These are phyloP conservation scores for Oryzaephilus surinamensis DNA, from an alignment of 1,140 invertebrate genomes.

Conservation along the genomic window DNA sequence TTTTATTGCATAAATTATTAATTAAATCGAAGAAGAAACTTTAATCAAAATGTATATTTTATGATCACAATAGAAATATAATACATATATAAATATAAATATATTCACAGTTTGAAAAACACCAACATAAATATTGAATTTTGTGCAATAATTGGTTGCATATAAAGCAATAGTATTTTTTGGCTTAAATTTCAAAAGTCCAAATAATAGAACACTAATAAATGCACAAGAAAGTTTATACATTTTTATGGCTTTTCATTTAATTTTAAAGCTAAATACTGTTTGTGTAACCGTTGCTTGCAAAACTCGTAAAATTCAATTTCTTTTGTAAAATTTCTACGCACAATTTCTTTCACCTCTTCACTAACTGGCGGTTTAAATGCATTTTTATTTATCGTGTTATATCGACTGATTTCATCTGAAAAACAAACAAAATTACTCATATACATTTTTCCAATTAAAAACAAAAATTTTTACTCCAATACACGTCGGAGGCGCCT, in stretches of 20 bases:
- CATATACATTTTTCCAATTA: not conserved
- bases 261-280: conserved; percentile 58
- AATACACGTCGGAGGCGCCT: conserved; percentile 66
- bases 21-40: no score
- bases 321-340: conserved; percentile 77
- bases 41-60: no score
- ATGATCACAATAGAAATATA: no score
- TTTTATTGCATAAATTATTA: no score
- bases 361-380: conserved; percentile 81
- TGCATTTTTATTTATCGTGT: conserved; percentile 71
- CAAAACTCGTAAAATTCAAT: conserved; percentile 90
- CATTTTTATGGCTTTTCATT: conserved; percentile 15
- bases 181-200: no score
- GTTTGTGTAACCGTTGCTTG: conserved; percentile 69
- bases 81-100: no score
- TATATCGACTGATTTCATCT: conserved; percentile 65
- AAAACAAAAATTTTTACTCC: conserved; percentile 64
- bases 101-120: no score
- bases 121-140: no score
- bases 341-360: conserved; percentile 74
- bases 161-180: no score
- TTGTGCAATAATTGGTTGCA: no score
- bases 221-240: no score
- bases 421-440: conserved; percentile 25
- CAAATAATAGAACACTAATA: no score